Conservation (phyloP, 2,113 vertebrate species). For the Peucedramus taeniatus region DNA sequence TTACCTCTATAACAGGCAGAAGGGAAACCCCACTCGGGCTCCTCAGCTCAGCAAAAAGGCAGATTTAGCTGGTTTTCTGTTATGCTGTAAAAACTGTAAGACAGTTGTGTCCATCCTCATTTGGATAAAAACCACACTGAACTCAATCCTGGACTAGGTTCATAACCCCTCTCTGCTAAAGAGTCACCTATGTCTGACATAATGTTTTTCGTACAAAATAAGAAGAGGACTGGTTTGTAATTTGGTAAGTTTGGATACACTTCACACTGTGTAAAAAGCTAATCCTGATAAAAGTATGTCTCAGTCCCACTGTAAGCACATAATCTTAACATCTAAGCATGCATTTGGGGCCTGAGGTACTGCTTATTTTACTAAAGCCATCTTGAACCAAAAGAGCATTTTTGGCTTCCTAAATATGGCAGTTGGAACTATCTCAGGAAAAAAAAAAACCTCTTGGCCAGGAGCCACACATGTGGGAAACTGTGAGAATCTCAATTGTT, state of each 20-base stretch:
- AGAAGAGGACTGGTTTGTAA: neutral
- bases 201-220: neutral
- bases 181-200: neutral
- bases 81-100: neutral
- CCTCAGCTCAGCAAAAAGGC: neutral
- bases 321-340: neutral
- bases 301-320: neutral
- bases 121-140: neutral
- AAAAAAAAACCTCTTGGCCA: neutral
- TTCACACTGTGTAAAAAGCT: neutral
- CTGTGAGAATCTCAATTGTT: neutral
- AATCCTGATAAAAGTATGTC: neutral
- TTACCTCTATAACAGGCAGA: neutral
- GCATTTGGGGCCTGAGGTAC: neutral
- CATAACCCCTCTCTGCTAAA: neutral
- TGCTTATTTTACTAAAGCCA: slow-evolving; percentile 24
- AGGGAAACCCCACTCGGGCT: neutral
- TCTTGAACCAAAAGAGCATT: neutral
- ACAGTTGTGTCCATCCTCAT: neutral
- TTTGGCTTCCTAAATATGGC: slow-evolving; percentile 36
- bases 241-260: neutral
- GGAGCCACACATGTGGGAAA: neutral
- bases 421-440: neutral
- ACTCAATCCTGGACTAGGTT: neutral
- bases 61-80: neutral